These are phyloP conservation scores for Sibirionetta formosa DNA, from an alignment of 2,797 vertebrate genomes.

Conservation along the genomic window DNA sequence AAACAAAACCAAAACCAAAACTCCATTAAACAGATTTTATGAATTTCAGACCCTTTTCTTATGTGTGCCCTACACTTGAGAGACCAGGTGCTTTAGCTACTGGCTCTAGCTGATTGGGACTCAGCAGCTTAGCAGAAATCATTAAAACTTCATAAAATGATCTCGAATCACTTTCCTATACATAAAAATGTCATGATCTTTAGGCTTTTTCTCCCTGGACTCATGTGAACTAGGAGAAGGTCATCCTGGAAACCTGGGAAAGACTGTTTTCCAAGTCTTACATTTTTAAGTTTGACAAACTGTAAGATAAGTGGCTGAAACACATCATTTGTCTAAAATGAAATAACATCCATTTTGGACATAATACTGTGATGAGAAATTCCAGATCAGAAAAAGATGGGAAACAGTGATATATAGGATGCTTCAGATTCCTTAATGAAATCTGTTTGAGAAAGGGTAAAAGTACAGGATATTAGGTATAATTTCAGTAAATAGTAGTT, in stretches of 20 bases:
- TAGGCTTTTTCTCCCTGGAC: constrained; percentile 17
- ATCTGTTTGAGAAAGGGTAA: background rate
- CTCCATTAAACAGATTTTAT: background rate
- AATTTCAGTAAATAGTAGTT: background rate
- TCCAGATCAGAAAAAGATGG: constrained; percentile 32
- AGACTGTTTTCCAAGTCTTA: constrained; percentile 41
- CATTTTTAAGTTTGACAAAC: constrained; percentile 44
- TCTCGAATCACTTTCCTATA: constrained; percentile 11
- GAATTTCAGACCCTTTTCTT: background rate
- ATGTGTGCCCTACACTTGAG: background rate
- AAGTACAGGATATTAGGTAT: background rate
- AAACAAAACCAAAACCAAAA: background rate
- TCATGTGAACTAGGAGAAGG: constrained; percentile 7
- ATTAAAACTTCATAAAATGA: constrained; percentile 24
- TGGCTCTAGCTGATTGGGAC: background rate
- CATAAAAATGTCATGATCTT: constrained; percentile 61
- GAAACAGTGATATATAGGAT: background rate
- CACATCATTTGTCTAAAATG: constrained; percentile 25
- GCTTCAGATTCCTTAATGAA: background rate
- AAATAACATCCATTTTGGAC: constrained; percentile 24
- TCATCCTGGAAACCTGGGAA: constrained; percentile 51
- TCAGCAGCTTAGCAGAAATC: background rate
- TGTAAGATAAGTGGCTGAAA: constrained; percentile 40
- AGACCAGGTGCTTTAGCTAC: constrained; percentile 9
- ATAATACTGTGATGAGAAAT: background rate